These are phyloP conservation scores for Drosophila trapezifrons DNA, from an alignment of 1,140 invertebrate species.

Conservation along the genomic window DNA sequence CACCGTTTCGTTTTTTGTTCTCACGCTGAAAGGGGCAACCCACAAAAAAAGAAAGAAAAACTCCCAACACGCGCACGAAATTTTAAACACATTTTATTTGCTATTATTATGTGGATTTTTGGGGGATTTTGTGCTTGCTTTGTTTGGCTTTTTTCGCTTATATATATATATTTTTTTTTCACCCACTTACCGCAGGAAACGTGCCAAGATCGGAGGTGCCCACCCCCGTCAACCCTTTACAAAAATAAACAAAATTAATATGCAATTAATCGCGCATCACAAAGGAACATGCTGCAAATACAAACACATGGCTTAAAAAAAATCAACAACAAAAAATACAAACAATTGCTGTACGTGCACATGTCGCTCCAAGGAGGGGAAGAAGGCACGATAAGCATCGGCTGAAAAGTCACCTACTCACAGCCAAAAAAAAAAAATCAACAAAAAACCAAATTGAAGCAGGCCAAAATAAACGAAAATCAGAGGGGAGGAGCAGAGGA, in stretches of 20 bases:
- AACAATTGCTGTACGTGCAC: slow-evolving; percentile 71
- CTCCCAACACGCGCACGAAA: slow-evolving; percentile 63
- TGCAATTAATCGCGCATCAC: slow-evolving; percentile 81
- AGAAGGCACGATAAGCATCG: slow-evolving; percentile 64
- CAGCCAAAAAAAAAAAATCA: slow-evolving; percentile 29
- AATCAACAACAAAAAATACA: slow-evolving; percentile 37
- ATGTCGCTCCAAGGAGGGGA: slow-evolving; percentile 57
- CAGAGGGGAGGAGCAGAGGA: slow-evolving; percentile 21
- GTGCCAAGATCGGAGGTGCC: slow-evolving; percentile 70
- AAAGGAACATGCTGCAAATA: slow-evolving; percentile 77
- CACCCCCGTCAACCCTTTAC: slow-evolving; percentile 19
- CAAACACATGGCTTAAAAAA: slow-evolving; percentile 37
- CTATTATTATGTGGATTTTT: slow-evolving; percentile 64
- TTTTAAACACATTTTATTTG: slow-evolving; percentile 70
- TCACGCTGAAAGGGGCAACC: slow-evolving; percentile 49
- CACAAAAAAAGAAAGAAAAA: slow-evolving; percentile 44
- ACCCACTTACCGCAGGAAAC: slow-evolving; percentile 72
- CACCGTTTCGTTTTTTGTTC: slow-evolving; percentile 52
- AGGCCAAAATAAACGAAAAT: slow-evolving; percentile 33
- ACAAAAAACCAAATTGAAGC: slow-evolving; percentile 50
- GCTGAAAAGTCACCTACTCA: slow-evolving; percentile 76
- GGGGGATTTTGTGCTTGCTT: slow-evolving; percentile 10
- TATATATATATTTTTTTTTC: slow-evolving; percentile 34
- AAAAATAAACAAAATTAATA: slow-evolving; percentile 74
- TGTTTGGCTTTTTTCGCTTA: slow-evolving; percentile 6